Conservation (phyloP, 1,140 invertebrate genomes). For the Ditylenchus dipsaci region DNA sequence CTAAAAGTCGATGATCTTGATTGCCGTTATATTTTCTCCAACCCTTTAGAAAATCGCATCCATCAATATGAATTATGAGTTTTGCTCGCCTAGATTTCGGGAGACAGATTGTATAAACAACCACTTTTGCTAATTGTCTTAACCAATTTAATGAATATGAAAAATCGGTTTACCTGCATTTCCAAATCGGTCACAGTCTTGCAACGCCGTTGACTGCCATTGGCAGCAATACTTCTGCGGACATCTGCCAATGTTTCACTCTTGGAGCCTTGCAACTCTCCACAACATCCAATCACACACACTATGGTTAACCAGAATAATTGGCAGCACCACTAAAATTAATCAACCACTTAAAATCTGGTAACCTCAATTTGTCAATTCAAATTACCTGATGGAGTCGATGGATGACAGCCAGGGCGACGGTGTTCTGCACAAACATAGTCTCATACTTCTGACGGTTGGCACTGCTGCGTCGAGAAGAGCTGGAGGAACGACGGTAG, state of each 20-base stretch:
- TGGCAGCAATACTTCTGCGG: constrained; percentile 35
- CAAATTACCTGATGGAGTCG: constrained; percentile 24
- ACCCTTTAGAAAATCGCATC: background rate
- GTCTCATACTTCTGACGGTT: constrained; percentile 1
- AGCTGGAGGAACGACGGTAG: background rate
- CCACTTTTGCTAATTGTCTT: background rate
- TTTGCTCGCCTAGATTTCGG: background rate
- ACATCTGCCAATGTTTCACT: constrained; percentile 39
- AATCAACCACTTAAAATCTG: no score
- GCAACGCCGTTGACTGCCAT: constrained; percentile 25
- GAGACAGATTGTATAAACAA: background rate
- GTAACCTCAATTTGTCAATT: no score
- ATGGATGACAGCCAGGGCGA: constrained; percentile 37
- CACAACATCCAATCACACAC: constrained; percentile 36
- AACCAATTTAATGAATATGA: background rate
- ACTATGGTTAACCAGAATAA: constrained; percentile 49
- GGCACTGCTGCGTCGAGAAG: background rate
- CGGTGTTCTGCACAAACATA: constrained; percentile 34
- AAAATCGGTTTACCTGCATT: constrained; percentile 37
- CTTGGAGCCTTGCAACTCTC: constrained; percentile 1
- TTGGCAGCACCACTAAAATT: constrained; percentile 39
- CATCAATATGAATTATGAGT: background rate
- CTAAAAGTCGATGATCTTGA: constrained; percentile 1
- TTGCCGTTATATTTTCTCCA: background rate
- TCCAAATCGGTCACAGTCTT: constrained; percentile 41